Evolutionary conservation across 92 coral and sea anemone species (phyloP), one percentile per base, ranked within the genome.

Genomic region (Parazoanthus atlanticus): DNA sequence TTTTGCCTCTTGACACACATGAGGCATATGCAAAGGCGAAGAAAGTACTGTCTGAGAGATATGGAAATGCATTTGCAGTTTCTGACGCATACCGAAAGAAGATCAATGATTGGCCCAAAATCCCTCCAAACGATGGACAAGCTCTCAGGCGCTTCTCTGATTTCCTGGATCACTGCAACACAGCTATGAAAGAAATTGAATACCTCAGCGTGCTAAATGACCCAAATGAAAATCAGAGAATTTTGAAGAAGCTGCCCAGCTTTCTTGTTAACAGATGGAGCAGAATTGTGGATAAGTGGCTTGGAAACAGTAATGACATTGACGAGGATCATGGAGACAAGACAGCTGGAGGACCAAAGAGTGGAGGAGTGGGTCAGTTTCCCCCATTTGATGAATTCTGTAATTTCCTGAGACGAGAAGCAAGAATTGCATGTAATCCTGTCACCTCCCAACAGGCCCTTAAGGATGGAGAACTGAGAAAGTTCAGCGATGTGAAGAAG

Each of bases 71-170:
- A 10, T 86, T 86, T 71, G 84, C 85, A 11, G 80, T 90, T 30
- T 70, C 90, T 17, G 78, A 74, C 8, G 90, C 93, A 10, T 90
- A 90, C 78, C 64, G 88, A 69, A 91, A 67, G 79, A 91, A 74
- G 21, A 82, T 91, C 21, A 72, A 86, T 74, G 93, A 86, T 19
- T 91, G 88, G 93, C 93, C 88, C 6, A 91, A 76, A 87, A 80
- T 86, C 13, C 66, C 69, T 3, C 82, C 90, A 15, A 79, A 90
- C 73, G 88, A 90, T 46, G 88, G 90, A 10, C 15, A 56, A 28
- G 83, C 85, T 73, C 61, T 88, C 0, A 52, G 85, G 41, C 88
- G 72, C 66, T 80, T 91, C 21, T 72, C 93, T 8, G 90, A 86
- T 88, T 91, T 91, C 61, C 93, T 91, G 26, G 64, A 90, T 41